Evolutionary conservation across 2,113 vertebrate genomes (phyloP).

Genomic region (Charina bottae): DNA sequence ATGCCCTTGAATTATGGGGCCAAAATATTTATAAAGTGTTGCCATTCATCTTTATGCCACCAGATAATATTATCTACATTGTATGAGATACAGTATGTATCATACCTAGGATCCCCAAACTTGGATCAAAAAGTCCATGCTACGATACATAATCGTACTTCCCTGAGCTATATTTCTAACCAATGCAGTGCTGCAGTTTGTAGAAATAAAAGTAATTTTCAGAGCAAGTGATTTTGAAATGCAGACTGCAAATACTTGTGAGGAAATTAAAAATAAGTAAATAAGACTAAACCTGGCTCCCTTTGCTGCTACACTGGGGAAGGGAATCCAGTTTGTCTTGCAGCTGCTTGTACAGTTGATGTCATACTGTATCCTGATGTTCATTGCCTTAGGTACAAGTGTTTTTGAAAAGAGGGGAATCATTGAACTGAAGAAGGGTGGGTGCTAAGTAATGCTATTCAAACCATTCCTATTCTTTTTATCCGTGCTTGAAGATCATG

Average conservation of each 20-base stretch:
- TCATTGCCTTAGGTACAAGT: conserved; percentile 35
- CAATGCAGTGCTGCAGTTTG: not conserved
- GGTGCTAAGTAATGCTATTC: conserved; percentile 4
- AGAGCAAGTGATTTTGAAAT: not conserved
- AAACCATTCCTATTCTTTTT: not conserved
- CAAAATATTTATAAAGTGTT: not conserved
- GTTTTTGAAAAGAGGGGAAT: conserved; percentile 12
- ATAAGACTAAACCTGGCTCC: conserved; percentile 27
- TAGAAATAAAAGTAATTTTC: conserved; percentile 39
- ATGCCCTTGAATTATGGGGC: not conserved
- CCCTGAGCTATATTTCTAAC: not conserved
- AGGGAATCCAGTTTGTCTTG: conserved; percentile 43
- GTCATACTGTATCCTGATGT: conserved; percentile 15
- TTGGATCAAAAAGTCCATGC: not conserved
- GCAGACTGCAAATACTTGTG: not conserved
- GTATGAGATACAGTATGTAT: not conserved
- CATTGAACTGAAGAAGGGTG: conserved; percentile 13
- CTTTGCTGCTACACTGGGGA: conserved; percentile 14
- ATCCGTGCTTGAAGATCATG: conserved; percentile 17
- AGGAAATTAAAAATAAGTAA: conserved; percentile 5
- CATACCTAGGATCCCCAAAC: not conserved
- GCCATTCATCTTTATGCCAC: not conserved
- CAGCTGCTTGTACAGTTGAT: conserved; percentile 47
- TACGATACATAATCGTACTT: not conserved
- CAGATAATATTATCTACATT: not conserved